These are phyloP conservation scores for Amblyraja radiata DNA, from an alignment of 2,797 vertebrate genomes.

Conservation along the genomic window DNA sequence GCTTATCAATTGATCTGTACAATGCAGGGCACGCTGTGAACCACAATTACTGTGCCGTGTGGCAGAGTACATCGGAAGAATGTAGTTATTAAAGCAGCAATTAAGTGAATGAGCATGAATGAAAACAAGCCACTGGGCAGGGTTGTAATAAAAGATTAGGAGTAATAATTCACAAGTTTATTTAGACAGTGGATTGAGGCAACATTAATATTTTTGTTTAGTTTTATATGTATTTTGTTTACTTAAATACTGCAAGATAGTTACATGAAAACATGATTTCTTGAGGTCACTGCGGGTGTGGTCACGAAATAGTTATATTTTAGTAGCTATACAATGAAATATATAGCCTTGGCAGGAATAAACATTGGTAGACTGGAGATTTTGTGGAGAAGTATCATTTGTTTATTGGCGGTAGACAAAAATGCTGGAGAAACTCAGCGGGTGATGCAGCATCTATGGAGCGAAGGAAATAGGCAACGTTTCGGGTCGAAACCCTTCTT, in stretches of 20 bases:
- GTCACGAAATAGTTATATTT: background rate
- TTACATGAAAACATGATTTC: background rate
- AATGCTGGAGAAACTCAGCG: no score
- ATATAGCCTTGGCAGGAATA: background rate
- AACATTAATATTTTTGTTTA: background rate
- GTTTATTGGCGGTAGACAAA: background rate
- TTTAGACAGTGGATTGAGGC: background rate
- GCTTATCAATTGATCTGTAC: slow-evolving; percentile 20
- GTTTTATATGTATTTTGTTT: background rate
- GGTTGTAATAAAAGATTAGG: no score
- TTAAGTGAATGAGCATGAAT: slow-evolving; percentile 21
- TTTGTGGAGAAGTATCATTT: background rate
- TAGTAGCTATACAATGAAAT: background rate
- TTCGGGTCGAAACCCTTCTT: no score
- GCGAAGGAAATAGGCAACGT: no score
- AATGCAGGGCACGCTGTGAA: background rate
- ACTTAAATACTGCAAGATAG: background rate
- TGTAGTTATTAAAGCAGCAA: slow-evolving; percentile 12
- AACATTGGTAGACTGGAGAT: background rate
- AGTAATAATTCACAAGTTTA: background rate
- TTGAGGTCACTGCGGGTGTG: background rate
- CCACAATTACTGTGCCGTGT: background rate
- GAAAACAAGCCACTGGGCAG: background rate
- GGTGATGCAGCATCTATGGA: no score
- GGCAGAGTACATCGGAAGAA: background rate